These are phyloP conservation scores for Ctenosaura bakeri DNA, from an alignment of 2,797 vertebrate genomes.

Conservation along the genomic window DNA sequence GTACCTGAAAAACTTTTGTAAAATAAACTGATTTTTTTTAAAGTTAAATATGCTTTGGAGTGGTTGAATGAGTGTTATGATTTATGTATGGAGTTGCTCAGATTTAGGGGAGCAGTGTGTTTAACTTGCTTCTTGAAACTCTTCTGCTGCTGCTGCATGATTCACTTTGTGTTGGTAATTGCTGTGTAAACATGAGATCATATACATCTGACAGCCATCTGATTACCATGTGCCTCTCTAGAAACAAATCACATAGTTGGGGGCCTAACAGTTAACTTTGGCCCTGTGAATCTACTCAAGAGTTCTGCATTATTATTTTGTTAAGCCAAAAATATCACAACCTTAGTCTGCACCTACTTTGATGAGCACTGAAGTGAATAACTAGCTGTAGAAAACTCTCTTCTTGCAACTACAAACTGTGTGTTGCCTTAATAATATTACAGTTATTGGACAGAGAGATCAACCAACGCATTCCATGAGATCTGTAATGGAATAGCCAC, in stretches of 20 bases:
- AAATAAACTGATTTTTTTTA: conserved; percentile 77
- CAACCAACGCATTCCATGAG: background rate
- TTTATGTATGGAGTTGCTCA: conserved; percentile 27
- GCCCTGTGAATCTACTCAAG: background rate
- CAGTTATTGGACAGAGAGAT: background rate
- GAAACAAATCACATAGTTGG: background rate
- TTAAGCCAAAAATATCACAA: background rate
- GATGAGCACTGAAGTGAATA: background rate
- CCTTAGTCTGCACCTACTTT: background rate
- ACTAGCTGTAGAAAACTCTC: background rate
- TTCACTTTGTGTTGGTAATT: conserved; percentile 10
- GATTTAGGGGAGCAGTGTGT: conserved; percentile 37
- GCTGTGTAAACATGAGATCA: conserved; percentile 10
- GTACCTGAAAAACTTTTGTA: conserved; percentile 74
- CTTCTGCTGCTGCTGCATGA: background rate
- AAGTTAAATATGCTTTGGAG: conserved; percentile 42
- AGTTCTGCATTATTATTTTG: background rate
- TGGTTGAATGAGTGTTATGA: conserved; percentile 36
- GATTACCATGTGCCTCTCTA: background rate
- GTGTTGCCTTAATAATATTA: background rate
- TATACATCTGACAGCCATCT: background rate
- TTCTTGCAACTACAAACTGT: background rate
- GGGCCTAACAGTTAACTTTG: background rate
- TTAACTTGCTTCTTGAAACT: conserved; percentile 36
- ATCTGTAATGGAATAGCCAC: background rate